Evolutionary conservation across 2,888 invertebrate genomes (phyloP).

Genomic region (Platycheirus albimanus): DNA sequence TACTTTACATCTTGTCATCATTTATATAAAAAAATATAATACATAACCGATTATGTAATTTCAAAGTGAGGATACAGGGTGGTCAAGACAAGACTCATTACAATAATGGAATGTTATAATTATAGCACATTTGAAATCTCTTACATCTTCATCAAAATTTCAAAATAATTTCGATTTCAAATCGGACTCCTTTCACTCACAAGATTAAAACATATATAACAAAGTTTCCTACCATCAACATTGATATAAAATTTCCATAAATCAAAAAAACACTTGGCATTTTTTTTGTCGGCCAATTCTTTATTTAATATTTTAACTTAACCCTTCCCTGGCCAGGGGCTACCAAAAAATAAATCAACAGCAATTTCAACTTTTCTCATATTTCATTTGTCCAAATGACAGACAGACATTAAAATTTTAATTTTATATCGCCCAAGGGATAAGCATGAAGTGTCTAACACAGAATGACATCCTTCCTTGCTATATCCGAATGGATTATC

Average conservation of each 20-base stretch:
- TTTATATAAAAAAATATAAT: too few relatives aligned
- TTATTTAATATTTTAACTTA: conserved; percentile 8
- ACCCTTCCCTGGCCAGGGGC: conserved; percentile 62
- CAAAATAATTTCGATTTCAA: too few relatives aligned
- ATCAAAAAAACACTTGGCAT: conserved; percentile 64
- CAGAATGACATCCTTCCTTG: conserved; percentile 60
- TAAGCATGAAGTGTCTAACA: conserved; percentile 57
- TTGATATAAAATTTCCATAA: conserved; percentile 64
- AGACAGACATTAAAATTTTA: conserved; percentile 72
- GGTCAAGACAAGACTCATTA: too few relatives aligned
- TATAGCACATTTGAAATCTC: too few relatives aligned
- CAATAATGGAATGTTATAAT: too few relatives aligned
- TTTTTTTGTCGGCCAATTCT: conserved; percentile 21
- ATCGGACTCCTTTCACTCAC: too few relatives aligned
- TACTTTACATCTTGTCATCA: too few relatives aligned
- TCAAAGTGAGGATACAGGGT: too few relatives aligned
- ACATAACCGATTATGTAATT: too few relatives aligned
- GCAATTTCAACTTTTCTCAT: conserved; percentile 70
- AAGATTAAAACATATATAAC: too few relatives aligned
- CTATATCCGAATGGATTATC: conserved; percentile 14
- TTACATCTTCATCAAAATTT: too few relatives aligned
- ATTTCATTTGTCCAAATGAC: conserved; percentile 71
- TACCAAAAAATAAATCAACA: conserved; percentile 69
- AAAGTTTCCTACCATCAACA: conserved; percentile 50
- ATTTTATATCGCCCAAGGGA: conserved; percentile 72